These are phyloP conservation scores for Pantala flavescens DNA, from an alignment of 1,140 invertebrate species.

Conservation along the genomic window DNA sequence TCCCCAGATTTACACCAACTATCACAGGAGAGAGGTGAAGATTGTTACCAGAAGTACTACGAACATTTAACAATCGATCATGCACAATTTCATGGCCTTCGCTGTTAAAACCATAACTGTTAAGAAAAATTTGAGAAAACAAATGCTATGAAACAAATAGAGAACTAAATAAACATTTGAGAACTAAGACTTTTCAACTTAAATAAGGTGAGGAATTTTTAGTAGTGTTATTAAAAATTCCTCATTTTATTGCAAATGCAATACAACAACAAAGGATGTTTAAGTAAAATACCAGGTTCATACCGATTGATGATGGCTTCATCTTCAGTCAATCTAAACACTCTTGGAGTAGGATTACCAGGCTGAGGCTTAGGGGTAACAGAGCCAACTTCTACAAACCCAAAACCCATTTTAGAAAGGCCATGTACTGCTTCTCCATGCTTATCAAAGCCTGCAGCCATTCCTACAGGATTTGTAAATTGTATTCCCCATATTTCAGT, in stretches of 20 bases:
- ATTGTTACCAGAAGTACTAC: slow-evolving; percentile 38
- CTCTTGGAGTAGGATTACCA: slow-evolving; percentile 84
- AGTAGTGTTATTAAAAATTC: not conserved
- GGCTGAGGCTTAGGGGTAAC: slow-evolving; percentile 85
- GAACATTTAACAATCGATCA: slow-evolving; percentile 46
- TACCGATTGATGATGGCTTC: slow-evolving; percentile 87
- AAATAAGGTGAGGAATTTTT: not conserved
- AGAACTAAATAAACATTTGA: not conserved
- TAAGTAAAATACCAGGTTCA: not conserved
- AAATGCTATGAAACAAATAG: not conserved
- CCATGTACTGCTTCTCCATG: slow-evolving; percentile 82
- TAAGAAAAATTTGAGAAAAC: slow-evolving; percentile 10
- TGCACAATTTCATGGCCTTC: slow-evolving; percentile 72
- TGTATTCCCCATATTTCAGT: slow-evolving; percentile 57
- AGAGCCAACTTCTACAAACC: slow-evolving; percentile 94
- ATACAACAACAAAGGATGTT: slow-evolving; percentile 9
- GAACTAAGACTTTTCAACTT: no score
- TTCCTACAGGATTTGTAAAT: slow-evolving; percentile 82
- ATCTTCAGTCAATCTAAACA: slow-evolving; percentile 79
- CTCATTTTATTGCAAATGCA: not conserved
- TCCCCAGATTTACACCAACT: slow-evolving; percentile 88
- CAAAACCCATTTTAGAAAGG: slow-evolving; percentile 77
- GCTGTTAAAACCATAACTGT: slow-evolving; percentile 77
- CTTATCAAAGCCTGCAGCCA: slow-evolving; percentile 98
- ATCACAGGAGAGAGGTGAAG: slow-evolving; percentile 37